Conservation (phyloP, 2,797 vertebrate genomes). For the Amphiprion clarkii region DNA sequence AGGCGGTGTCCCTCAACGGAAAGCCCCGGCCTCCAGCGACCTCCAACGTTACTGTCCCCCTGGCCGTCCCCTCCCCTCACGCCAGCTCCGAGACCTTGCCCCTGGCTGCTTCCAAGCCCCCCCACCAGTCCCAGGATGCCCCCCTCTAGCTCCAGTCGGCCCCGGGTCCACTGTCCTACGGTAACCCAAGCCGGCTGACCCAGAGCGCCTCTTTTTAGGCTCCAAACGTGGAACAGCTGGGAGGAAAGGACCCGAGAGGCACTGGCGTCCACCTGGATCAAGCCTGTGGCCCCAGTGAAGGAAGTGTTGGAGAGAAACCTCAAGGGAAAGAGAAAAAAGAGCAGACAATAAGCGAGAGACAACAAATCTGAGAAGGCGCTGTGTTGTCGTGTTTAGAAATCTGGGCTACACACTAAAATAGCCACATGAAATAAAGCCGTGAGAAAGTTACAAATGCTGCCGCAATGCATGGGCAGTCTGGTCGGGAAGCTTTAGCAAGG, state of each 20-base stretch:
- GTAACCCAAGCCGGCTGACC: conserved; percentile 95
- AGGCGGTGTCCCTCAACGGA: conserved; percentile 81
- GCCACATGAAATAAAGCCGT: neutral
- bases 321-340: conserved; percentile 29
- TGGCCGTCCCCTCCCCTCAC: conserved; percentile 78
- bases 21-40: conserved; percentile 83
- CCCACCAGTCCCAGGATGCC: conserved; percentile 81
- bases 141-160: conserved; percentile 88
- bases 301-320: conserved; percentile 93
- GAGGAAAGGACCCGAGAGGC: conserved; percentile 84
- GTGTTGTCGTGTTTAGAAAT: conserved; percentile 14
- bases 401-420: neutral
- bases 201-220: conserved; percentile 87
- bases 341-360: conserved; percentile 18
- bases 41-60: conserved; percentile 63
- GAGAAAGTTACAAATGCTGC: conserved; percentile 24
- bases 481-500: conserved; percentile 46
- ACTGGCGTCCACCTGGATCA: conserved; percentile 79
- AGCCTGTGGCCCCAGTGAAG: conserved; percentile 90
- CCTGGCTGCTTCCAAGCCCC: conserved; percentile 69
- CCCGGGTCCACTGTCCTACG: conserved; percentile 88
- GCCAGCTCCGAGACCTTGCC: conserved; percentile 77
- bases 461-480: conserved; percentile 36
- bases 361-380: neutral
- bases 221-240: conserved; percentile 91